A percentile compares a stretch with the other conserved stretches of the same genome.
Evolutionary conservation across 2,113 vertebrate species (phyloP).

Genomic region (Hippolais icterina): DNA sequence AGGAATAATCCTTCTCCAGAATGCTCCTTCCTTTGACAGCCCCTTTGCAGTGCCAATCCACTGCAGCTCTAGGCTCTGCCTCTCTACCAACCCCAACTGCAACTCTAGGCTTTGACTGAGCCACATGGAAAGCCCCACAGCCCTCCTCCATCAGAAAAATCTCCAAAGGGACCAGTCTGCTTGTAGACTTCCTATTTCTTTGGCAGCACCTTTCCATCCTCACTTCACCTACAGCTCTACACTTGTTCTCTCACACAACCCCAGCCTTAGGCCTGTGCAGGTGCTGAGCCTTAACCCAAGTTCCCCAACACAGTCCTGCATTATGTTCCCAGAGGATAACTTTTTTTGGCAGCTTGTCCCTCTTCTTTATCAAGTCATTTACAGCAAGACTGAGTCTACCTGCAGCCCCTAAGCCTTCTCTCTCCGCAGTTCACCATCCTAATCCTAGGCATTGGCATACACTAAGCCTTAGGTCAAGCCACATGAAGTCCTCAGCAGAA

Average conservation of each 20-base stretch:
- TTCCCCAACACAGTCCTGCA: background rate
- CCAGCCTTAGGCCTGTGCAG: background rate
- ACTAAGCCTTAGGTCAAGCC: background rate
- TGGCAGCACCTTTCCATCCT: background rate
- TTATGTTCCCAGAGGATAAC: background rate
- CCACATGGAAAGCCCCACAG: background rate
- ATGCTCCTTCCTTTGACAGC: background rate
- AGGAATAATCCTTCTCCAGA: background rate
- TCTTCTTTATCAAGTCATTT: background rate
- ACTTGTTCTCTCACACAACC: rapidly evolving
- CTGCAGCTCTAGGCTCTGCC: background rate
- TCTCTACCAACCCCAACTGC: background rate
- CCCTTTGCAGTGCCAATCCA: background rate
- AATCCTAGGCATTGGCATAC: background rate
- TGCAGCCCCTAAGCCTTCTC: background rate
- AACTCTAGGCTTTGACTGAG: background rate
- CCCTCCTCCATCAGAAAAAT: background rate
- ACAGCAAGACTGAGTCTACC: background rate
- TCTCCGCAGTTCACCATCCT: background rate
- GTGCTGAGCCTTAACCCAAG: background rate
- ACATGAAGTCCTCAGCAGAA: background rate
- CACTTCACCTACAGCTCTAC: background rate
- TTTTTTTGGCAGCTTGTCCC: background rate
- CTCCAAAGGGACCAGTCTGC: background rate
- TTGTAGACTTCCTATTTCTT: background rate